Evolutionary conservation across 1,140 invertebrate species (phyloP).

Genomic region (Temnothorax curvispinosus): DNA sequence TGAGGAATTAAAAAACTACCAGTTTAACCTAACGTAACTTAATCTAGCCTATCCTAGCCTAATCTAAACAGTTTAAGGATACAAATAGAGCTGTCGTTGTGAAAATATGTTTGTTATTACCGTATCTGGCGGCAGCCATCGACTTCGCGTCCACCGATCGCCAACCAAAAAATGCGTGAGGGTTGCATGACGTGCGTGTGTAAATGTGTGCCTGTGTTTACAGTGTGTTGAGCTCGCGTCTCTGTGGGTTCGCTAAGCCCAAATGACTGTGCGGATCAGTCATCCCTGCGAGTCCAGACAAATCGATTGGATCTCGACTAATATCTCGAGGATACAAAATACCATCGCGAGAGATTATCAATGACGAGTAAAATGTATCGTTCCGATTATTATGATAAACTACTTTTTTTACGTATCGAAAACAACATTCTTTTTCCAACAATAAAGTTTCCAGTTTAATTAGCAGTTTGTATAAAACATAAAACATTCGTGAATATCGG

Average conservation of each 20-base stretch:
- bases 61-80: background rate
- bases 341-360: background rate
- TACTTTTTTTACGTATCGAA: background rate
- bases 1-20: slow-evolving; percentile 15
- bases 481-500: slow-evolving; percentile 13
- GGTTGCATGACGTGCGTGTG: background rate
- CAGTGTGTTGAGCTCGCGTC: background rate
- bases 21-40: too few relatives aligned
- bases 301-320: background rate
- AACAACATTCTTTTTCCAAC: background rate
- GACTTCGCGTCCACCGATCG: background rate
- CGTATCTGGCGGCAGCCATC: background rate
- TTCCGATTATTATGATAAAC: background rate
- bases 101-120: slow-evolving; percentile 8
- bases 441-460: slow-evolving; percentile 20
- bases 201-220: background rate
- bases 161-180: background rate
- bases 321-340: background rate
- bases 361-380: background rate
- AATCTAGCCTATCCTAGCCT: too few relatives aligned
- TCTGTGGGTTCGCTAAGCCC: background rate
- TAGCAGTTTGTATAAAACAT: background rate
- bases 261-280: background rate
- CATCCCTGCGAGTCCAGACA: background rate
- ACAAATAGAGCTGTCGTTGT: background rate